Evolutionary conservation across 1,140 invertebrate species (phyloP).

Genomic region (Trichonephila inaurata): DNA sequence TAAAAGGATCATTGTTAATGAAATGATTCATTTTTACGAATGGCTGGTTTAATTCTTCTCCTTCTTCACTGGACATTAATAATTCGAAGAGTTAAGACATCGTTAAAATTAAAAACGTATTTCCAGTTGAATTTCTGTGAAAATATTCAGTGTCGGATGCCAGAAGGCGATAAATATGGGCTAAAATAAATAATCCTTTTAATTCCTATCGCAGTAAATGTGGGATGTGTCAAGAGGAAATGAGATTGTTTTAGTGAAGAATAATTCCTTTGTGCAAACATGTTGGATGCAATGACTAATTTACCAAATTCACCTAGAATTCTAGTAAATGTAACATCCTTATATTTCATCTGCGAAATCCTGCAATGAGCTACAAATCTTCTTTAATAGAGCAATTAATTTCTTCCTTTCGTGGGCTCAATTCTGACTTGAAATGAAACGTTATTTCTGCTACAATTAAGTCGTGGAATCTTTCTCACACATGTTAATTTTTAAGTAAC

Average conservation of each 20-base stretch:
- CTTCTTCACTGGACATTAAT: too few relatives aligned
- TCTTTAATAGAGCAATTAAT: slow-evolving; percentile 45
- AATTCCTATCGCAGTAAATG: neutral
- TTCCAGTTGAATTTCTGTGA: neutral
- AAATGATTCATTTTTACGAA: too few relatives aligned
- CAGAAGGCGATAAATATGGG: neutral
- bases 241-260: neutral
- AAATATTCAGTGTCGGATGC: neutral
- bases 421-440: neutral
- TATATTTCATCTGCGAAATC: neutral
- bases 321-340: slow-evolving; percentile 18
- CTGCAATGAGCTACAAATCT: neutral
- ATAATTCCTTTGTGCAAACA: slow-evolving; percentile 13
- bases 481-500: neutral
- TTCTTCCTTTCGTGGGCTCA: neutral
- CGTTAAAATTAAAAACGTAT: neutral
- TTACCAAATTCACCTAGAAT: slow-evolving; percentile 16
- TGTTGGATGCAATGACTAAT: neutral
- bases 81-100: neutral
- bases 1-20: too few relatives aligned
- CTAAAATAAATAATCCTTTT: slow-evolving; percentile 19
- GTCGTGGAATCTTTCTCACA: neutral
- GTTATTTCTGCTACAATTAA: neutral
- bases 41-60: too few relatives aligned
- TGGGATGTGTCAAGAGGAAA: neutral